Conservation (phyloP, 2,888 invertebrate genomes). For the Apamea crenata region DNA sequence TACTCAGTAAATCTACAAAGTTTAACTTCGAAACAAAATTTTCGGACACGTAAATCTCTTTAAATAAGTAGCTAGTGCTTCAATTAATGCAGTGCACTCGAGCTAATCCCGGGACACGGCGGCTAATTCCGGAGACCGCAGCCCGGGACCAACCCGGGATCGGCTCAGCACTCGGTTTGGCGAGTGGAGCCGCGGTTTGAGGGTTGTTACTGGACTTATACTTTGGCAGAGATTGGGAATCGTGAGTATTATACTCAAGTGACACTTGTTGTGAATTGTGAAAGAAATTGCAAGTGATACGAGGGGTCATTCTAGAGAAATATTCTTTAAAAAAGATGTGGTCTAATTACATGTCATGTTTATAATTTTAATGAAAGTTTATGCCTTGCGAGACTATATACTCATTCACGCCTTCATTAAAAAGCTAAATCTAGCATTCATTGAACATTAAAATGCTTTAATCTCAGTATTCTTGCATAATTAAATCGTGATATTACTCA, state of each 20-base stretch:
- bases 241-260: constrained; percentile 23
- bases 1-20: constrained; percentile 6
- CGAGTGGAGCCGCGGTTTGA: constrained; percentile 59
- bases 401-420: constrained; percentile 16
- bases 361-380: neutral
- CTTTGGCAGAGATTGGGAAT: constrained; percentile 29
- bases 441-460: constrained; percentile 39
- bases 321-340: neutral
- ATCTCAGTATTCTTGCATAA: constrained; percentile 46
- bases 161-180: constrained; percentile 55
- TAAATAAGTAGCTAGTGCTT: constrained; percentile 57
- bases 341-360: neutral
- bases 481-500: constrained; percentile 55
- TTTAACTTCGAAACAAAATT: constrained; percentile 34
- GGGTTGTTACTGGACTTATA: constrained; percentile 56
- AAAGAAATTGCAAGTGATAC: neutral
- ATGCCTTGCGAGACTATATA: neutral
- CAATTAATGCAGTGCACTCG: constrained; percentile 59
- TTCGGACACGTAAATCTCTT: constrained; percentile 42
- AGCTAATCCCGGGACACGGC: constrained; percentile 60
- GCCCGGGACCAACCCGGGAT: constrained; percentile 30
- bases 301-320: neutral
- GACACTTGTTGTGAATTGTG: constrained; percentile 19
- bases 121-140: constrained; percentile 57
- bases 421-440: constrained; percentile 27